Percentiles rank a stretch among this genome's conserved stretches.
These are phyloP conservation scores for Pantala flavescens DNA, from an alignment of 1,140 invertebrate genomes.

Conservation along the genomic window DNA sequence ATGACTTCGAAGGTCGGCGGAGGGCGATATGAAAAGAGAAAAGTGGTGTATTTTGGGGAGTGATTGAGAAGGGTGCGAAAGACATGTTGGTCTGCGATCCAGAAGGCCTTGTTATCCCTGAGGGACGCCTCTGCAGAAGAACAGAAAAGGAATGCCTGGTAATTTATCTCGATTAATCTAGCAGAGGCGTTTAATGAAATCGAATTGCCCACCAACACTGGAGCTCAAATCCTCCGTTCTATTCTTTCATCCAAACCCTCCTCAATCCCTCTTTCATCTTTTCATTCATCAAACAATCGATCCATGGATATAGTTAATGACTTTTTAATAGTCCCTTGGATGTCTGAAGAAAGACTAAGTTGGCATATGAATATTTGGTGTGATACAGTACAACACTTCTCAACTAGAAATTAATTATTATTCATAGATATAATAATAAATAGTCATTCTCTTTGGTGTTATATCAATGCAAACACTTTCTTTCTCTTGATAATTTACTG, in stretches of 20 bases:
- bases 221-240: neutral
- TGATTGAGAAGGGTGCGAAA: neutral
- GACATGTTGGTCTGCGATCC: neutral
- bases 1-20: no score
- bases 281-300: no score
- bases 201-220: neutral
- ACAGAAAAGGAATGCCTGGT: neutral
- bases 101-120: neutral
- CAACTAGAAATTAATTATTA: no score
- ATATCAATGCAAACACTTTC: neutral
- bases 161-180: constrained; percentile 5
- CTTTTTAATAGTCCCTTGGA: no score
- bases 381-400: no score
- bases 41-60: neutral
- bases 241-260: neutral
- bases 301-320: no score
- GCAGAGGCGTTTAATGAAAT: neutral
- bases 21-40: neutral
- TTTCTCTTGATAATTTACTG: no score
- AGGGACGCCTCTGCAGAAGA: neutral
- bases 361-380: no score
- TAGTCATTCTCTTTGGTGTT: no score
- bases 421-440: no score
- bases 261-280: neutral
- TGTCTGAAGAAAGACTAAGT: no score